Conservation (phyloP, 1,140 invertebrate species). For the Lasioglossum baleicum region DNA sequence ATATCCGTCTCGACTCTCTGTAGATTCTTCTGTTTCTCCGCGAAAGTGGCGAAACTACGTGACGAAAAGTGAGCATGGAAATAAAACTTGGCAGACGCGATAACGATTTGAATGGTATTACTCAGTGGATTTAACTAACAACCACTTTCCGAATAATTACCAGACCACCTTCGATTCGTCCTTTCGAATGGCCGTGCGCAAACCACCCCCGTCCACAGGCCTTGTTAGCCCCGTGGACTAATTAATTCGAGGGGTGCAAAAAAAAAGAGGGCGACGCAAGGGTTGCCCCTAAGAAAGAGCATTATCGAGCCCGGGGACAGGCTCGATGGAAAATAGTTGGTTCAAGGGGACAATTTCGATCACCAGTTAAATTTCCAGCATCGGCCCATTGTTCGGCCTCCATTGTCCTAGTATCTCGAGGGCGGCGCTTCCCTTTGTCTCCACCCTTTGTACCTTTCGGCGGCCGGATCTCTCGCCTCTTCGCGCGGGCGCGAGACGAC, state of each 20-base stretch:
- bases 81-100: too few relatives aligned
- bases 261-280: constrained; percentile 6
- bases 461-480: constrained; percentile 72
- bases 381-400: constrained; percentile 71
- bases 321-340: constrained; percentile 60
- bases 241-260: constrained; percentile 53
- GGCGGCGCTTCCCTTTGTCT: constrained; percentile 79
- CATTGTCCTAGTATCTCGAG: constrained; percentile 79
- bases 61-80: too few relatives aligned
- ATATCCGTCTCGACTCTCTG: constrained; percentile 25
- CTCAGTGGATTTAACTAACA: neutral
- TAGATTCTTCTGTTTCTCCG: constrained; percentile 4
- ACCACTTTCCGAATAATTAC: neutral
- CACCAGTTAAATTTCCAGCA: constrained; percentile 74
- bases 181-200: neutral
- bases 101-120: too few relatives aligned
- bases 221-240: constrained; percentile 52
- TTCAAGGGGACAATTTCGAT: constrained; percentile 66
- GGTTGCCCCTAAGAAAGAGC: constrained; percentile 30
- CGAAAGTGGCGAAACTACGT: neutral
- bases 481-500: constrained; percentile 67
- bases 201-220: neutral
- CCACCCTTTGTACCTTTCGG: constrained; percentile 78
- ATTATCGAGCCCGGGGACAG: constrained; percentile 34
- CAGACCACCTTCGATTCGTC: neutral